Percentiles rank a stretch among this genome's conserved stretches.
phyloP scores from a whole-genome alignment of 2,888 invertebrate species.

The Leptopilina drosophilae region DNA sequence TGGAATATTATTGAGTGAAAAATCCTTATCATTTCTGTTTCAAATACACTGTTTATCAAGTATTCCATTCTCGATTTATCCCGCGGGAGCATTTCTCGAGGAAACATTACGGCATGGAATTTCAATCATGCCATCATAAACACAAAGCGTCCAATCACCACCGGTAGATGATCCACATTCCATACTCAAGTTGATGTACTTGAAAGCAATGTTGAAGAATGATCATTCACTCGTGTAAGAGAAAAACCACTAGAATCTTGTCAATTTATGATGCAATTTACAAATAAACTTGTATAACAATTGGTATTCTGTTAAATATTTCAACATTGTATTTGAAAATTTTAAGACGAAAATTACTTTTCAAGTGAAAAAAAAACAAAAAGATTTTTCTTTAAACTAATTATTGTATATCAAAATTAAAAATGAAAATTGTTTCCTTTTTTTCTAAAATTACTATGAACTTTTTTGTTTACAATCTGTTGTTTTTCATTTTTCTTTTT shows the following conservation, averaged over 20 bases:
- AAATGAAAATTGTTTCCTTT: too few species aligned
- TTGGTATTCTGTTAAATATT: too few species aligned
- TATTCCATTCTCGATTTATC: conserved; percentile 12
- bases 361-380: too few species aligned
- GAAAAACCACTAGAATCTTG: background rate
- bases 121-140: conserved; percentile 24
- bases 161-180: conserved; percentile 15
- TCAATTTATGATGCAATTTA: background rate
- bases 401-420: too few species aligned
- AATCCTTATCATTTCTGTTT: background rate
- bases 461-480: too few species aligned
- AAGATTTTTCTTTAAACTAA: too few species aligned
- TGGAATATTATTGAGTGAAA: background rate
- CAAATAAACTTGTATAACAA: too few species aligned
- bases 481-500: too few species aligned
- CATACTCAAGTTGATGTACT: conserved; percentile 14
- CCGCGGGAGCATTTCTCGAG: background rate
- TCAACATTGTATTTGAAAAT: too few species aligned
- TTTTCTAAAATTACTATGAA: too few species aligned
- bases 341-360: too few species aligned
- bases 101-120: conserved; percentile 19
- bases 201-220: conserved; percentile 23
- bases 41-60: background rate
- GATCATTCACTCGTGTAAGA: background rate
- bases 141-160: conserved; percentile 22